Conservation (phyloP, 1,140 invertebrate genomes). For the Babylonia areolata region DNA sequence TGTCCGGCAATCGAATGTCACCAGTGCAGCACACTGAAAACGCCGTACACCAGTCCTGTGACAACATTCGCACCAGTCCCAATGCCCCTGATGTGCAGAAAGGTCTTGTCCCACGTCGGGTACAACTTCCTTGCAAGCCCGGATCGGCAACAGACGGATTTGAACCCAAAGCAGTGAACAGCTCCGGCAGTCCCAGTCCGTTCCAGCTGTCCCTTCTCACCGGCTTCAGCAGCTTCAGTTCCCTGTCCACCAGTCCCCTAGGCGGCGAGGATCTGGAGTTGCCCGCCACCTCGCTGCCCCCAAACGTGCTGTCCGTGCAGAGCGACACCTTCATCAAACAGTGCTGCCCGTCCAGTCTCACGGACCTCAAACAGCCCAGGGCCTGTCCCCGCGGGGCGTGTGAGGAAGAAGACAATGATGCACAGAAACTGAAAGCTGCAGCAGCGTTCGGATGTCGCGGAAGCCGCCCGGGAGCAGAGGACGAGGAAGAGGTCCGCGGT, state of each 20-base stretch:
- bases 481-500: not conserved
- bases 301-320: not conserved
- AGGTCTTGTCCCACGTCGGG: too few relatives aligned
- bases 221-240: not conserved
- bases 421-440: not conserved
- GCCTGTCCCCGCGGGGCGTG: not conserved
- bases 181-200: too few relatives aligned
- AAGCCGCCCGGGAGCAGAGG: not conserved
- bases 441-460: not conserved
- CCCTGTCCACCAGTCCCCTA: not conserved
- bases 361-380: not conserved
- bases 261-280: not conserved
- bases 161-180: too few relatives aligned
- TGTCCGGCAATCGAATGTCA: not conserved
- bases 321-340: not conserved
- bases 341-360: not conserved
- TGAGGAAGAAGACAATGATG: not conserved
- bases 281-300: not conserved
- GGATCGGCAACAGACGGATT: too few relatives aligned
- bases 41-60: not conserved
- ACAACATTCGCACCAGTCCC: not conserved
- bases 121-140: too few relatives aligned
- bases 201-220: not conserved
- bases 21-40: not conserved
- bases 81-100: not conserved